Evolutionary conservation across 2,888 invertebrate genomes (phyloP), one percentile per base, ranked within the genome.

Genomic region (Isoperla grammatica): DNA sequence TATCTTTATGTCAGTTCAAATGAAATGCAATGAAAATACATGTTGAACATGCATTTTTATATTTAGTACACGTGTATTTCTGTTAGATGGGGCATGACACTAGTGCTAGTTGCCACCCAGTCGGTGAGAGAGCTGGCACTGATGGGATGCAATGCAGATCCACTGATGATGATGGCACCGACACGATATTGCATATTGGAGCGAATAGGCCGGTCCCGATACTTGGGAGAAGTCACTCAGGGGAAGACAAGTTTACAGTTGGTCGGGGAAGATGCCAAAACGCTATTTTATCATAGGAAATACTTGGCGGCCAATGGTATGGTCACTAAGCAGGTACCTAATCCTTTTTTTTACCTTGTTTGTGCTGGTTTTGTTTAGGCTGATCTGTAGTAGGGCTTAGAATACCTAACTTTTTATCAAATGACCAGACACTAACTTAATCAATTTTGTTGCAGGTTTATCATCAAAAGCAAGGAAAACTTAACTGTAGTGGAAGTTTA

Each of bases 61-160:
- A n/a, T n/a, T n/a, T n/a, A n/a, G n/a, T n/a, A n/a, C n/a, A n/a
- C n/a, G n/a, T n/a, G n/a, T n/a, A n/a, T n/a, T n/a, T n/a, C 59
- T 53, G 50, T 61, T 63, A 84, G 81, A 50, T 86, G 80, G 78
- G 84, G 82, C 1, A 79, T 79, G 60, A 78, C 73, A 63, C 75
- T 91, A 39, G 83, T 89, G 0, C 76, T 90, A 37, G 90, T 90
- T 2, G 90, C 86, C 12, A 79, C 78, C 54, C 87, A 88, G 69
- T 70, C 74, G 23, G 69, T 79, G 15, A 77, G 91, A 29, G 78
- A 78, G 60, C 71, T 72, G 58, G 78, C 83, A 0, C 69, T 91
- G 39, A 75, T 83, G 49, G 80, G 81, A 9, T 61, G 66, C 11
- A 66, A 72, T 12, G 61, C 65, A n/a, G 68, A 69, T 61, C 70